These are phyloP conservation scores for Rhopalosiphum nymphaeae DNA, from an alignment of 2,888 invertebrate species.

Conservation along the genomic window DNA sequence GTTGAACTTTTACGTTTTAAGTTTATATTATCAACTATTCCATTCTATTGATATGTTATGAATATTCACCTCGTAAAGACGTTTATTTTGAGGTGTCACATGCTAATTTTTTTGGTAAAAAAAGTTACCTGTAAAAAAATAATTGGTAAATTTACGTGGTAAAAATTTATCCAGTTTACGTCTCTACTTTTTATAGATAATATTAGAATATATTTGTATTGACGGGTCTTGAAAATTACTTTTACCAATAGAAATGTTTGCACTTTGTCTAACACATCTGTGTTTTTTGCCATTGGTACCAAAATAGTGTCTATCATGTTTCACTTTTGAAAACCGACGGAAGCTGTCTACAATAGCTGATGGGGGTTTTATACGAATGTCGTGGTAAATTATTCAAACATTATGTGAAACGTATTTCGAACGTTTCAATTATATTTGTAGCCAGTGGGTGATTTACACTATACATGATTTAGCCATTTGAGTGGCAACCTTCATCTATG, in stretches of 20 bases:
- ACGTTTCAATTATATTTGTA: neutral
- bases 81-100: too few relatives aligned
- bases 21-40: too few relatives aligned
- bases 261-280: neutral
- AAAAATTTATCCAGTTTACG: too few relatives aligned
- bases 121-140: too few relatives aligned
- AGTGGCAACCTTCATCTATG: neutral
- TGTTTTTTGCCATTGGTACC: neutral
- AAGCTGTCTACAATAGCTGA: neutral
- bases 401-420: neutral
- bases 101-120: too few relatives aligned
- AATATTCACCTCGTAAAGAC: too few relatives aligned
- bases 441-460: neutral
- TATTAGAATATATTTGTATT: neutral
- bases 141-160: too few relatives aligned
- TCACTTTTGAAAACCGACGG: neutral
- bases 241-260: neutral
- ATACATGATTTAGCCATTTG: neutral
- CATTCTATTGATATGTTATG: too few relatives aligned
- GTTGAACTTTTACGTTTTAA: too few relatives aligned
- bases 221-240: neutral
- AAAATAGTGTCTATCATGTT: conserved; percentile 11
- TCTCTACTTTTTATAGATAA: too few relatives aligned
- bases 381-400: neutral
- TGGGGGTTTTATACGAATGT: neutral